Evolutionary conservation across 2,888 invertebrate species (phyloP).

Genomic region (Aphrophora alni): DNA sequence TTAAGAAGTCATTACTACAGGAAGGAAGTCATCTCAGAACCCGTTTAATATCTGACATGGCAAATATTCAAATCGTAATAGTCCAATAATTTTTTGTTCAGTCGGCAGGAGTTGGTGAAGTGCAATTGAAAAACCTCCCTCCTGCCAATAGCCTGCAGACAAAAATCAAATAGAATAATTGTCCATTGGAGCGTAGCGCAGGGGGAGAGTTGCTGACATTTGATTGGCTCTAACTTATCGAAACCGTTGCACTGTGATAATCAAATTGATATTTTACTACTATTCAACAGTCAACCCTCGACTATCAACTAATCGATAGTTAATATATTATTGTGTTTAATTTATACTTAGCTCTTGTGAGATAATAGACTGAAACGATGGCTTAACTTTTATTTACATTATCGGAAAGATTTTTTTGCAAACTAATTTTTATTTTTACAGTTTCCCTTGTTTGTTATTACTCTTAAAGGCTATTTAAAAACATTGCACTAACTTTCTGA

Average conservation of each 20-base stretch:
- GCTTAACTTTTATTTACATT: no score
- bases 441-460: no score
- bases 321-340: no score
- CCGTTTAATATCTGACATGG: conserved; percentile 27
- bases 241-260: neutral
- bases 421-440: no score
- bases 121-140: neutral
- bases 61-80: conserved; percentile 28
- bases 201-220: neutral
- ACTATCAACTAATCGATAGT: neutral
- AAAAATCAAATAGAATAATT: conserved; percentile 9
- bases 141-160: neutral
- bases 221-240: neutral
- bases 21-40: neutral
- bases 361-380: no score
- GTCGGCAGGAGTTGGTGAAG: neutral
- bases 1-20: neutral
- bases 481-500: no score
- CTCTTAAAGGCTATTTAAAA: no score
- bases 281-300: neutral
- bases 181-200: neutral
- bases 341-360: no score
- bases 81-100: conserved; percentile 32
- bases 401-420: no score
- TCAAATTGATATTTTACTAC: neutral